Evolutionary conservation across 2,888 invertebrate genomes (phyloP), one percentile per base, ranked within the genome.

Genomic region (Drosophila kanekoi): DNA sequence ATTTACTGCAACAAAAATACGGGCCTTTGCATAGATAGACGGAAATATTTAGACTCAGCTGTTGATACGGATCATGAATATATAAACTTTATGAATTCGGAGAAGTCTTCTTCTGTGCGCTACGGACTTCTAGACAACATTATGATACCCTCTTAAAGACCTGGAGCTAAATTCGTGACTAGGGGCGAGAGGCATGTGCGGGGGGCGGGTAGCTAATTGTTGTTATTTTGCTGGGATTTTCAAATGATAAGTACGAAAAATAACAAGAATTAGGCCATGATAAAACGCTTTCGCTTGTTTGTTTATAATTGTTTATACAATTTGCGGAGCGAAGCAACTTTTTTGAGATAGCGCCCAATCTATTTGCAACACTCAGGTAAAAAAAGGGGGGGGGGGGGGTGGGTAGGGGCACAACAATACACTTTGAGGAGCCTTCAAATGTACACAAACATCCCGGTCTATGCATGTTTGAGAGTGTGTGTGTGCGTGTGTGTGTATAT

Each of bases 241-340:
- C 41, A 61, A 74, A 78, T 77, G 74, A 72, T 84, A 83, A 83
- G 81, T 76, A 74, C 23, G 59, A 64, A 33, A 13, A 38, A 33
- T 9, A 47, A 59, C 53, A 68, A 69, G 64, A 86, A 85, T 76
- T 79, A 81, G 83, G 86, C 83, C 83, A 86, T 70, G 83, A 84
- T 86, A 86, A 84, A 77, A 74, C 61, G 62, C 69, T 62, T 74
- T 78, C 53, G 78, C 73, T 66, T 86, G 81, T 86, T 83, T 83
- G 83, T 79, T 83, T 86, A 79, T 81, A 86, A 84, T 84, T 84
- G 83, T 86, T 86, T 84, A 83, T 86, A 83, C 79, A 79, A 83
- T 79, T 83, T 77, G 82, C 82, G 70, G 77, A 68, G 54, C 64
- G 61, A 56, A 74, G 61, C 53, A 69, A 72, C 35, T 67, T 63